A percentile compares a stretch with the other conserved stretches of the same genome.
phyloP scores from a whole-genome alignment of 2,888 invertebrate species.

The Andrena haemorrhoa region DNA sequence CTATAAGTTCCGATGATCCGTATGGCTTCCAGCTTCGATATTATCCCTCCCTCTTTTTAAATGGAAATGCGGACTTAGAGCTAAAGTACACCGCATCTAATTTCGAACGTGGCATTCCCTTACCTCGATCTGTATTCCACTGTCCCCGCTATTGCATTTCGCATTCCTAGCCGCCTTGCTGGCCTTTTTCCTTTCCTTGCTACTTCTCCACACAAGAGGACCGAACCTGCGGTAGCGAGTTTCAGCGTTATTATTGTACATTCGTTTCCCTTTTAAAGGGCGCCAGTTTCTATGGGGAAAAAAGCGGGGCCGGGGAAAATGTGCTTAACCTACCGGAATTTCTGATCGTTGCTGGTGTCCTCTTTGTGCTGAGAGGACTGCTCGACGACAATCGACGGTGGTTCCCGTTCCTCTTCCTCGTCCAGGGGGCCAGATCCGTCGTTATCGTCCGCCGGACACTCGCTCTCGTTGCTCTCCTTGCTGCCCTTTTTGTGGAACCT shows the following conservation, averaged over 20 bases:
- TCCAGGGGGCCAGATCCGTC: slow-evolving; percentile 77
- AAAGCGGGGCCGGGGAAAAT: neutral
- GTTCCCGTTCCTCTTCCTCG: slow-evolving; percentile 72
- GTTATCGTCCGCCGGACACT: slow-evolving; percentile 83
- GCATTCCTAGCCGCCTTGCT: slow-evolving; percentile 89
- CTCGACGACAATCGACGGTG: slow-evolving; percentile 64
- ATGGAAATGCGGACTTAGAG: neutral
- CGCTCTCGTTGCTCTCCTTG: slow-evolving; percentile 85
- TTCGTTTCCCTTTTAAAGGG: too few relatives aligned
- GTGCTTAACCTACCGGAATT: slow-evolving; percentile 79
- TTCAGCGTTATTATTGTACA: neutral
- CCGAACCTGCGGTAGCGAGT: slow-evolving; percentile 86
- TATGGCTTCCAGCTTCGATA: too few relatives aligned
- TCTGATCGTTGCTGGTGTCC: slow-evolving; percentile 79
- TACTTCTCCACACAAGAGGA: slow-evolving; percentile 90
- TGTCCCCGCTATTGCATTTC: slow-evolving; percentile 91
- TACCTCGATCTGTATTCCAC: slow-evolving; percentile 90
- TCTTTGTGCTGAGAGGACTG: slow-evolving; percentile 78
- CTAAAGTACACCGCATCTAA: neutral
- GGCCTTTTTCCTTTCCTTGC: slow-evolving; percentile 89
- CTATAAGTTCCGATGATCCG: too few relatives aligned
- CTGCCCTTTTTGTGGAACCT: slow-evolving; percentile 87
- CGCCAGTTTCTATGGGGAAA: neutral
- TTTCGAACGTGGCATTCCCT: slow-evolving; percentile 66
- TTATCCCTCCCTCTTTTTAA: neutral